A percentile compares a stretch with the other conserved stretches of the same genome.
These are phyloP conservation scores for Hippocampus zosterae DNA, from an alignment of 2,113 vertebrate genomes.

Conservation along the genomic window DNA sequence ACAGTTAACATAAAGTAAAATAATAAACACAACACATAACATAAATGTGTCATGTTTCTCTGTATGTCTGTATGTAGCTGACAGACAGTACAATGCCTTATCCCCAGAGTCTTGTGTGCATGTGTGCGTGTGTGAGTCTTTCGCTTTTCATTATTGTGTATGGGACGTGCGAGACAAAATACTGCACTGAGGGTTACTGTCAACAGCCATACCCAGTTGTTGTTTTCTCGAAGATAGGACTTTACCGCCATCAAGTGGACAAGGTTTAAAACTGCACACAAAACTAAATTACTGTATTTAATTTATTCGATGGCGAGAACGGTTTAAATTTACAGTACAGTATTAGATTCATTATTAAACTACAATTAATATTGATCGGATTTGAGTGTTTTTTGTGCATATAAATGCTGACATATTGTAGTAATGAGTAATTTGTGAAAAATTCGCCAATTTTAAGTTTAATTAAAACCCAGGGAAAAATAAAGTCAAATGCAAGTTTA, in stretches of 20 bases:
- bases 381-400: too few relatives aligned
- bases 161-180: neutral
- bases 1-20: too few relatives aligned
- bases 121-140: neutral
- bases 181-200: neutral
- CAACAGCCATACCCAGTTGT: neutral
- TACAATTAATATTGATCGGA: neutral
- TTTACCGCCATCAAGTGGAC: conserved; percentile 48
- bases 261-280: conserved; percentile 7
- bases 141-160: neutral
- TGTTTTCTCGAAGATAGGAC: neutral
- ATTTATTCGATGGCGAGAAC: too few relatives aligned
- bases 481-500: neutral
- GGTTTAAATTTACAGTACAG: neutral
- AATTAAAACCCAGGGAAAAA: neutral
- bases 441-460: neutral
- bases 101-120: neutral
- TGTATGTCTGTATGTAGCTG: neutral
- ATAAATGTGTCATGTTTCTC: neutral
- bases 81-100: neutral
- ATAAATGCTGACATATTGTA: neutral
- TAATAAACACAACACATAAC: too few relatives aligned
- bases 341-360: conserved; percentile 1
- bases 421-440: too few relatives aligned
- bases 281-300: neutral